These are phyloP conservation scores for Spodoptera exigua DNA, from an alignment of 2,888 invertebrate species.

Conservation along the genomic window DNA sequence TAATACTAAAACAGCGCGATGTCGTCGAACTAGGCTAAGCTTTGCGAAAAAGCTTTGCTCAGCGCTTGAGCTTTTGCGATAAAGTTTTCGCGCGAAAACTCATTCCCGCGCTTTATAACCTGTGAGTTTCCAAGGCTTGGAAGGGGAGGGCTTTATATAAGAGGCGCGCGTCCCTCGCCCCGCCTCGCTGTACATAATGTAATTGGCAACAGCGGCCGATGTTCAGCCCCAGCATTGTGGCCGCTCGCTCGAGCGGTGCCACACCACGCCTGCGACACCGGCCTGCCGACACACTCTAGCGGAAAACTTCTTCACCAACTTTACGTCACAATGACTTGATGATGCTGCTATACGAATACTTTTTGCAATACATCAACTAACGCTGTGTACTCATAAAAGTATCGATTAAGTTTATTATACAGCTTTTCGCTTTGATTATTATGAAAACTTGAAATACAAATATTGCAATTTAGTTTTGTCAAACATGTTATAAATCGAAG, in stretches of 20 bases:
- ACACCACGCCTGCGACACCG: conserved; percentile 55
- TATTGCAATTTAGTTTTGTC: too few relatives aligned
- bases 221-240: conserved; percentile 70
- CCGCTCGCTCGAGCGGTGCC: conserved; percentile 67
- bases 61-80: conserved; percentile 71
- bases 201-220: conserved; percentile 69
- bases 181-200: conserved; percentile 75
- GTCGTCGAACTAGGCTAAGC: conserved; percentile 68
- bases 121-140: conserved; percentile 75
- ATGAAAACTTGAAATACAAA: too few relatives aligned
- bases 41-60: conserved; percentile 72
- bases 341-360: conserved; percentile 1
- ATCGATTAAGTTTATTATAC: too few relatives aligned
- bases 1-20: conserved; percentile 52
- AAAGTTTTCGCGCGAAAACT: conserved; percentile 86
- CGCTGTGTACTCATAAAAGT: too few relatives aligned
- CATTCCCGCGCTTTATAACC: conserved; percentile 86
- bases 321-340: conserved; percentile 9
- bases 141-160: conserved; percentile 72
- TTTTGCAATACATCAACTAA: not conserved
- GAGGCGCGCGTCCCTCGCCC: conserved; percentile 61
- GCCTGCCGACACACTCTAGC: conserved; percentile 26
- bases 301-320: conserved; percentile 44
- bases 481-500: too few relatives aligned
- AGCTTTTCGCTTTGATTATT: too few relatives aligned